Conservation (phyloP, 1,140 invertebrate genomes). For the Drosophila nikananu region DNA sequence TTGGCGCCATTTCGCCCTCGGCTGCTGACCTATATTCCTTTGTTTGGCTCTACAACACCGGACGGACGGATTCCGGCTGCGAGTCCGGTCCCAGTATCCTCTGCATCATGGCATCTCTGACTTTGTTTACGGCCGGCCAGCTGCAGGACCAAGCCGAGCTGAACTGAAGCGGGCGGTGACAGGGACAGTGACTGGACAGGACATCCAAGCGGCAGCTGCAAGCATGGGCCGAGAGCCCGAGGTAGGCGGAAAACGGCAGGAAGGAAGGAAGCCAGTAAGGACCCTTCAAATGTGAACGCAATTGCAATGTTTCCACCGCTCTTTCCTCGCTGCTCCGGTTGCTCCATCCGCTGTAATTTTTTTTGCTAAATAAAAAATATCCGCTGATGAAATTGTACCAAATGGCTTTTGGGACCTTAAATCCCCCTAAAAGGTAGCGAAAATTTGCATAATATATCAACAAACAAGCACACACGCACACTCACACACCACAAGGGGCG, state of each 20-base stretch:
- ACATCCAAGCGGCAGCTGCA: conserved; percentile 35
- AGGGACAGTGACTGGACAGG: conserved; percentile 10
- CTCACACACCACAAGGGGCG: conserved; percentile 4
- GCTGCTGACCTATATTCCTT: conserved; percentile 60
- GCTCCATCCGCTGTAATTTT: conserved; percentile 26
- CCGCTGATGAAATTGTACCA: conserved; percentile 38
- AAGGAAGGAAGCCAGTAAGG: conserved; percentile 70
- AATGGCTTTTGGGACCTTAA: conserved; percentile 8
- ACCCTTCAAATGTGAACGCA: conserved; percentile 68
- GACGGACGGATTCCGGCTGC: conserved; percentile 44
- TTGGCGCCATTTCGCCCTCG: conserved; percentile 31
- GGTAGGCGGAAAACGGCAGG: conserved; percentile 12
- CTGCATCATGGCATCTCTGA: conserved; percentile 40
- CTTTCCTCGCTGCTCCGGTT: background rate
- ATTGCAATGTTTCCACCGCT: conserved; percentile 58
- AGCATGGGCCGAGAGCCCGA: background rate
- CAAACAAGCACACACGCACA: conserved; percentile 50
- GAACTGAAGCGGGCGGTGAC: conserved; percentile 2
- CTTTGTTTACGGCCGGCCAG: conserved; percentile 61
- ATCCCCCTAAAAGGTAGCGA: conserved; percentile 38
- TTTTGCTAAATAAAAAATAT: conserved; percentile 58
- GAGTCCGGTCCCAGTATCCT: conserved; percentile 49
- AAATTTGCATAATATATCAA: conserved; percentile 75
- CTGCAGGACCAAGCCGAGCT: conserved; percentile 39
- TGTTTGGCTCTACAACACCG: conserved; percentile 36